Base-by-base conservation (phyloP, 2,113 vertebrate genomes). In the Prionailurus bengalensis region DNA sequence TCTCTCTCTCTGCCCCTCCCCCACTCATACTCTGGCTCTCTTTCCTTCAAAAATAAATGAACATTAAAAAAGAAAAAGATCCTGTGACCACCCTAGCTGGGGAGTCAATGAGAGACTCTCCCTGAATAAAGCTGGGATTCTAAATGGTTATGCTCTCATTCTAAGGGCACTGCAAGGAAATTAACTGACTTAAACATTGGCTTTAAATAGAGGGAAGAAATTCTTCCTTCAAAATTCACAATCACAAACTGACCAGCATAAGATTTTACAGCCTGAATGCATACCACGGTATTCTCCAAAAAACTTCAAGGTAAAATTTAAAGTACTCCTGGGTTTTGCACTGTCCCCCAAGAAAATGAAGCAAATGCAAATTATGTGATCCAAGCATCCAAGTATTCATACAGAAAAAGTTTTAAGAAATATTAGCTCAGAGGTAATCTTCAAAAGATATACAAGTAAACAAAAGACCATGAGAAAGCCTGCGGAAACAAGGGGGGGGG, bases 191-290 rank as follows among this genome's bases (percentile, higher is more conserved):
- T 51, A 53, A 76, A 51, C 53, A 45, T 2, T 17, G 63, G 61
- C 45, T 13, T 23, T 70, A 23, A 0, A 23, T 42, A 80, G 68
- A 15, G 29, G 33, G 68, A 11, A 39, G 81, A 42, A 80, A 55
- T 73, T 65, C 31, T 55, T 45, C 58, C 14, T 79, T 85, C 63
- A 93, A 36, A 83, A 91, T 42, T n/a, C 48, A 42, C 78, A 66
- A 73, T 66, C 80, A 58, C 13, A 81, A 73, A 90, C 13, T 8
- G 53, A n/a, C 36, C 3, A 82, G 36, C 42, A 79, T 33, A 65
- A 74, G 61, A 3, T 93, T 91, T 83, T 55, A 89, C 9, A 48
- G 25, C 39, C 88, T 58, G 29, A 97, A 93, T 93, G 82, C 53
- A 45, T 45, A 33, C 33, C 45, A 82, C 27, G 19, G 2, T 21